Percentiles rank a stretch among this genome's conserved stretches.
phyloP scores from a whole-genome alignment of 1,140 invertebrate genomes.

The Bombus pascuorum region DNA sequence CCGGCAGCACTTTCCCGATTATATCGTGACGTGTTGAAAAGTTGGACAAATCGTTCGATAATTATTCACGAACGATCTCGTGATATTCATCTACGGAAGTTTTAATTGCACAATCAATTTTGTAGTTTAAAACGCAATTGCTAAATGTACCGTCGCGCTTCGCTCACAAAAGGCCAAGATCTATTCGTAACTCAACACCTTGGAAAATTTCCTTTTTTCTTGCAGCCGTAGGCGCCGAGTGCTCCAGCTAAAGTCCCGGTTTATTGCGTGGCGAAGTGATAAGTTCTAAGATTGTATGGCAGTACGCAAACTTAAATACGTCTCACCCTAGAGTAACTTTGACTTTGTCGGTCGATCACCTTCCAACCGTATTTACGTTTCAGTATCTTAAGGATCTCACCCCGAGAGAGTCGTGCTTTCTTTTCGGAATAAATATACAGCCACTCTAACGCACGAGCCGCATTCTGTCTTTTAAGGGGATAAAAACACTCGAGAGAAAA shows the following conservation, averaged over 20 bases:
- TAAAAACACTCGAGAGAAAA: background rate
- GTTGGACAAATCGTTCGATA: conserved; percentile 7
- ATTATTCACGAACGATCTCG: background rate
- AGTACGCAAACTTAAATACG: conserved; percentile 22
- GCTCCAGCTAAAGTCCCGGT: background rate
- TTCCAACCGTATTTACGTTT: conserved; percentile 6
- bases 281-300: conserved; percentile 10
- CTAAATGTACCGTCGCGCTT: background rate
- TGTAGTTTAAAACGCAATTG: background rate
- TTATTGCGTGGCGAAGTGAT: conserved; percentile 17
- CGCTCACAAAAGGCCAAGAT: background rate
- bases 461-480: background rate
- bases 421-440: background rate
- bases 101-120: background rate
- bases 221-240: background rate
- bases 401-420: background rate
- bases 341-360: conserved; percentile 16
- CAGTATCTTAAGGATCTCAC: background rate
- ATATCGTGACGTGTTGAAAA: background rate
- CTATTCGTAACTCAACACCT: background rate
- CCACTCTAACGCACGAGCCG: background rate
- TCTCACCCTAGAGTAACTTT: background rate
- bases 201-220: background rate
- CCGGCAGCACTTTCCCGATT: background rate
- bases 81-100: background rate